A percentile compares a stretch with the other conserved stretches of the same genome.
Evolutionary conservation across 2,113 vertebrate species (phyloP).

Genomic region (Sylvietta virens): DNA sequence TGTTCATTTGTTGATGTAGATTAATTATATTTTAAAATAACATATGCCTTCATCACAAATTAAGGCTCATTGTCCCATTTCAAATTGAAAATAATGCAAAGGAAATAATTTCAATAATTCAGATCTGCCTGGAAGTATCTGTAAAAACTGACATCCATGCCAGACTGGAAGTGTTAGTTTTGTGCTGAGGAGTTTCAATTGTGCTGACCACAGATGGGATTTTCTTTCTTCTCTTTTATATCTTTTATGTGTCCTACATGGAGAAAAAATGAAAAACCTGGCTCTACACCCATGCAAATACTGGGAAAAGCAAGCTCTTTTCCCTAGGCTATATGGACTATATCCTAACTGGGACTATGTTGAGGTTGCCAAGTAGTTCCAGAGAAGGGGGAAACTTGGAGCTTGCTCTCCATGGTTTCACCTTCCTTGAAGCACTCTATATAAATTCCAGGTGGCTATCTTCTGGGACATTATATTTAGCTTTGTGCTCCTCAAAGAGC

Average conservation of each 20-base stretch:
- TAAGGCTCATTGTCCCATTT: not conserved
- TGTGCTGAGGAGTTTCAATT: not conserved
- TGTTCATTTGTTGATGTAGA: not conserved
- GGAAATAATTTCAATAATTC: not conserved
- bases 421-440: slow-evolving; percentile 49
- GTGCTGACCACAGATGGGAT: not conserved
- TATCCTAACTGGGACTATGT: not conserved
- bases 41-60: not conserved
- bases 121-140: not conserved
- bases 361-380: not conserved
- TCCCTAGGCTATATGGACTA: rapidly evolving
- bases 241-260: not conserved
- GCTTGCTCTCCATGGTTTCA: not conserved
- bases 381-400: not conserved
- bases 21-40: not conserved
- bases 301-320: not conserved
- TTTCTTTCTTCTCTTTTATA: not conserved
- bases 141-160: not conserved
- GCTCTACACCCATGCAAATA: not conserved
- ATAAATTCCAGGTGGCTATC: slow-evolving; percentile 85
- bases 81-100: not conserved
- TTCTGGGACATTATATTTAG: slow-evolving; percentile 77
- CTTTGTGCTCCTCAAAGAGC: slow-evolving; percentile 92
- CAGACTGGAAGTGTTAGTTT: not conserved
- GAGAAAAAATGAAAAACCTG: not conserved